Evolutionary conservation across 2,888 invertebrate genomes (phyloP).

Genomic region (Ormyrus rosae): DNA sequence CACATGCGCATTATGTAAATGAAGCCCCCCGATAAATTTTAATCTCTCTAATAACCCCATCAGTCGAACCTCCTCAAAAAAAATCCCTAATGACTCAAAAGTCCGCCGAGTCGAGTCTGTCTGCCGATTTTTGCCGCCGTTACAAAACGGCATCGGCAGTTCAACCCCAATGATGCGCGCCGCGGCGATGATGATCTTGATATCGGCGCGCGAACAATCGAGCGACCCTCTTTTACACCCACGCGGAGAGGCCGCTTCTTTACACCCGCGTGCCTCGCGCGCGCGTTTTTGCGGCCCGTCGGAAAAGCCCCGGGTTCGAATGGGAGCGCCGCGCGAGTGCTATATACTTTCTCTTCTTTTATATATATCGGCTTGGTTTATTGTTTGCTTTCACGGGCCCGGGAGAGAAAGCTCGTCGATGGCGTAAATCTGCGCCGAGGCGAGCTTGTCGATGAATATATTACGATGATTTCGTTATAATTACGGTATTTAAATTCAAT

Average conservation of each 20-base stretch:
- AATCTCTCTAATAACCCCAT: too few relatives aligned
- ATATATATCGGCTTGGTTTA: conserved; percentile 45
- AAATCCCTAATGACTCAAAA: too few relatives aligned
- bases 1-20: too few relatives aligned
- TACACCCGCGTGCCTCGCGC: neutral
- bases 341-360: conserved; percentile 54
- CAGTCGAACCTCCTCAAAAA: too few relatives aligned
- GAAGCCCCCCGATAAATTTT: too few relatives aligned
- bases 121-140: too few relatives aligned
- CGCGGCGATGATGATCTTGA: conserved; percentile 16
- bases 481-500: conserved; percentile 36
- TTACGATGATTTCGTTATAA: conserved; percentile 42
- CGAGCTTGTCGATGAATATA: conserved; percentile 25
- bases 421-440: conserved; percentile 10
- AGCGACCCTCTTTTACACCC: conserved; percentile 20
- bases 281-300: neutral
- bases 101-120: too few relatives aligned
- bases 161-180: neutral
- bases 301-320: conserved; percentile 45
- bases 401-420: conserved; percentile 38
- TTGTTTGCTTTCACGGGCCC: conserved; percentile 50
- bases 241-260: neutral
- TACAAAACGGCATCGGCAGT: too few relatives aligned
- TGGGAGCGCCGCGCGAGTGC: conserved; percentile 5
- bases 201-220: conserved; percentile 38